These are phyloP conservation scores for Aphrophora alni DNA, from an alignment of 2,888 invertebrate species.

Conservation along the genomic window DNA sequence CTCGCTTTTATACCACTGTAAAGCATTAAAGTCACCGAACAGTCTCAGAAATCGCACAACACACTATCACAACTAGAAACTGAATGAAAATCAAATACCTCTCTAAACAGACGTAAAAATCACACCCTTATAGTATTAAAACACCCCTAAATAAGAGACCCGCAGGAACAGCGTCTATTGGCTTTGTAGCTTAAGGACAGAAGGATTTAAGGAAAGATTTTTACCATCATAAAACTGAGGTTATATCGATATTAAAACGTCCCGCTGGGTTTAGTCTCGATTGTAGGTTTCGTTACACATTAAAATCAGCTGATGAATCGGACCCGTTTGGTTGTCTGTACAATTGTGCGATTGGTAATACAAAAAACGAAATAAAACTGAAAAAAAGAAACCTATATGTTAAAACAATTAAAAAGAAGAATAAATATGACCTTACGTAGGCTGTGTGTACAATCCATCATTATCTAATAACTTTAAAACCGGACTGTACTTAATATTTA, in stretches of 20 bases:
- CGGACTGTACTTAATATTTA: too few species aligned
- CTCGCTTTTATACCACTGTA: too few species aligned
- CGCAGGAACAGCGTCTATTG: background rate
- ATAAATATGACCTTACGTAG: too few species aligned
- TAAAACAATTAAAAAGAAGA: too few species aligned
- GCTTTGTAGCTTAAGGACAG: background rate
- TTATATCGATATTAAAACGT: background rate
- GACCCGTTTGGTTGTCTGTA: too few species aligned
- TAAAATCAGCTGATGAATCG: too few species aligned
- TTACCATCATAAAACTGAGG: background rate
- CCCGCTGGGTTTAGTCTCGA: background rate
- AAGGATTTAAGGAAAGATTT: constrained; percentile 9
- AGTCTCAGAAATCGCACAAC: background rate
- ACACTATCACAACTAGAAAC: background rate
- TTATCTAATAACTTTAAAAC: too few species aligned
- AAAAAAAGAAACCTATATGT: too few species aligned
- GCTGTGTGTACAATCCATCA: too few species aligned
- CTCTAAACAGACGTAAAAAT: constrained; percentile 3
- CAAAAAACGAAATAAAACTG: too few species aligned
- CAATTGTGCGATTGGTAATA: too few species aligned
- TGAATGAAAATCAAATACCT: background rate
- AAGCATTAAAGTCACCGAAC: too few species aligned
- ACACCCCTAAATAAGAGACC: background rate
- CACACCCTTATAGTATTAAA: background rate
- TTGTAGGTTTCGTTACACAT: background rate